Conservation (phyloP, 2,888 invertebrate genomes). For the Vesta saturnalis region DNA sequence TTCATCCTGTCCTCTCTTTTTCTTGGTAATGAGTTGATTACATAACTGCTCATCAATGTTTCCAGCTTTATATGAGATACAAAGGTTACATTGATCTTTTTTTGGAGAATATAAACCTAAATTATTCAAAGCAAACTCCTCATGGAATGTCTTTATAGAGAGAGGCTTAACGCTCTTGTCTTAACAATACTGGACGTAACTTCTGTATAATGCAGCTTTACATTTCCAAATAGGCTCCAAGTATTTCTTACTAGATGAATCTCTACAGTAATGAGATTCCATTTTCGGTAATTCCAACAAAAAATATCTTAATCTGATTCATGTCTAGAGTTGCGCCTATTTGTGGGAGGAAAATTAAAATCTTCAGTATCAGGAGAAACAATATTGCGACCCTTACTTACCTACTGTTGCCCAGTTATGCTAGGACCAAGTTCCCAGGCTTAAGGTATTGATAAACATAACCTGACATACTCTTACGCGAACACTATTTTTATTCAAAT, state of each 20-base stretch:
- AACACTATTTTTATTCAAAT: too few relatives aligned
- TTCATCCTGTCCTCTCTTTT: not conserved
- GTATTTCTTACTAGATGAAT: not conserved
- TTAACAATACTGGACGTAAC: not conserved
- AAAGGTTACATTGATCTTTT: not conserved
- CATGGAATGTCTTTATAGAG: not conserved
- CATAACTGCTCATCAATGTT: not conserved
- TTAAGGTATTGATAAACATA: too few relatives aligned
- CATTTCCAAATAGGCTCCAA: not conserved
- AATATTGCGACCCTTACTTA: not conserved
- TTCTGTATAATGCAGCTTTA: not conserved
- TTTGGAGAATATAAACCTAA: too few relatives aligned
- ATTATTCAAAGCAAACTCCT: not conserved
- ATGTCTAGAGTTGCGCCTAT: not conserved
- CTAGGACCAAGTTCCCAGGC: not conserved
- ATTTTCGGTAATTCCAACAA: not conserved
- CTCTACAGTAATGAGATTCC: not conserved
- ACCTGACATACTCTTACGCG: too few relatives aligned
- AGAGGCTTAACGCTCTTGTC: not conserved
- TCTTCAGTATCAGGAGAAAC: not conserved
- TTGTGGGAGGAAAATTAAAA: not conserved
- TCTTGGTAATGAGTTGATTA: not conserved
- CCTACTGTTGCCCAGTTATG: not conserved
- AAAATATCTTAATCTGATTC: not conserved
- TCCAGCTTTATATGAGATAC: not conserved